Evolutionary conservation across 2,113 vertebrate species (phyloP), one percentile per base, ranked within the genome.

Genomic region (Nettapus auritus): DNA sequence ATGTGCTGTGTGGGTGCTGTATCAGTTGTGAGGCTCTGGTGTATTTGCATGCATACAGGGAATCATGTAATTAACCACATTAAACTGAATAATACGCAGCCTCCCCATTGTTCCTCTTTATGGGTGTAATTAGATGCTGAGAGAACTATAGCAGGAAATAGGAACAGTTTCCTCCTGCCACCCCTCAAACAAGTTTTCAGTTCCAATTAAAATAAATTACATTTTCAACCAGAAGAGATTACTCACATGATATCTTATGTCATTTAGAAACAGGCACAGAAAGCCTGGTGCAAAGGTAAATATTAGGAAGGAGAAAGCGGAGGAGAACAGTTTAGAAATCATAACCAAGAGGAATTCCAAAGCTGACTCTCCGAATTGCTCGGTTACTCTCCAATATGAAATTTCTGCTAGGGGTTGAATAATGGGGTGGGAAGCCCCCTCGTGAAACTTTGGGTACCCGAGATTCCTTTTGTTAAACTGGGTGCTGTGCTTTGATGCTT

Each of bases 121-220:
- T 84, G 71, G 59, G 36, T 91, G 40, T 82, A 90, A 95, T 93
- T 94, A 93, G 95, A 92, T 88, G 83, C 81, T 42, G 59, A 91
- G 90, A 90, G 62, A 89, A 84, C 75, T 92, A 82, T 82, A 91
- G 46, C 62, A 87, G 74, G 88, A 90, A 94, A 91, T 82, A 81
- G 84, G 73, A 95, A 81, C 87, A 44, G 73, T 75, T 97, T 96
- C 91, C 86, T 95, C n/a, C 48, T 94, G 82, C 73, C 68, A 82
- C 95, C 92, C 90, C 74, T 78, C 64, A 91, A 96, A 94, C 75
- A 78, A 92, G 80, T 90, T 96, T 95, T 88, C 70, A 75, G 66
- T 90, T 97, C 94, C 96, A 96, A 92, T 97, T 97, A 96, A 95
- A 95, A 95, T 93, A 95, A 95, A 94, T 92, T 84, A 55, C 52